phyloP scores from a whole-genome alignment of 35 echinoderm and acorn worm genomes.

The Anneissia japonica region DNA sequence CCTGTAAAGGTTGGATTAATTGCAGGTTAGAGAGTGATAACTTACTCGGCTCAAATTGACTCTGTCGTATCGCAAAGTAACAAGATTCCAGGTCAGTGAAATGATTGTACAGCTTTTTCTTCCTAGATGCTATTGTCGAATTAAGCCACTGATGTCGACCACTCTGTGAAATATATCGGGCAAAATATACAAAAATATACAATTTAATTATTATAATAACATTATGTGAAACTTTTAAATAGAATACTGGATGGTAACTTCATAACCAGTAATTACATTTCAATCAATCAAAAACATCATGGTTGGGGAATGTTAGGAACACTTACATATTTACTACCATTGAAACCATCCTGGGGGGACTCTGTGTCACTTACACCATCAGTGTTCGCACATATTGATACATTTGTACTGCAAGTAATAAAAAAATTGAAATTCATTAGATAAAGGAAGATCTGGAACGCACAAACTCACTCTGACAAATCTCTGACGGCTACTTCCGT shows the following conservation, averaged over 20 bases:
- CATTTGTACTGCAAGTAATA: constrained; percentile 49
- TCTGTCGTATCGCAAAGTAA: constrained; percentile 86
- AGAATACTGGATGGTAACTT: neutral
- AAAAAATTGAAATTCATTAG: neutral
- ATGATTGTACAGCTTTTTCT: constrained; percentile 82
- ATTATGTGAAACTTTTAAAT: neutral
- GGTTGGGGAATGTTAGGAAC: neutral
- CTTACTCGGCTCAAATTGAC: constrained; percentile 79
- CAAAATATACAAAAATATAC: neutral
- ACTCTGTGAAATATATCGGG: constrained; percentile 55
- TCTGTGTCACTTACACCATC: constrained; percentile 49
- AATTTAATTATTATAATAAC: neutral
- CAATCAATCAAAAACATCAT: too few species aligned
- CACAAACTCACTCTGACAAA: neutral
- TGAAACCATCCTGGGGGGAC: constrained; percentile 81
- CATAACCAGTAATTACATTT: neutral
- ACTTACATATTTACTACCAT: constrained; percentile 99
- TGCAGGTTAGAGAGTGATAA: constrained; percentile 5
- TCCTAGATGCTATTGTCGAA: constrained; percentile 83
- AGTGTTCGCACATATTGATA: constrained; percentile 30
- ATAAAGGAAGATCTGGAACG: neutral
- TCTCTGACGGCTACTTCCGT: neutral
- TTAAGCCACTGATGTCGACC: constrained; percentile 81
- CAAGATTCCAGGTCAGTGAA: constrained; percentile 83
- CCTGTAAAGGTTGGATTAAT: neutral